These are phyloP conservation scores for Cosmorhoe ocellata DNA, from an alignment of 2,888 invertebrate species.

Conservation along the genomic window DNA sequence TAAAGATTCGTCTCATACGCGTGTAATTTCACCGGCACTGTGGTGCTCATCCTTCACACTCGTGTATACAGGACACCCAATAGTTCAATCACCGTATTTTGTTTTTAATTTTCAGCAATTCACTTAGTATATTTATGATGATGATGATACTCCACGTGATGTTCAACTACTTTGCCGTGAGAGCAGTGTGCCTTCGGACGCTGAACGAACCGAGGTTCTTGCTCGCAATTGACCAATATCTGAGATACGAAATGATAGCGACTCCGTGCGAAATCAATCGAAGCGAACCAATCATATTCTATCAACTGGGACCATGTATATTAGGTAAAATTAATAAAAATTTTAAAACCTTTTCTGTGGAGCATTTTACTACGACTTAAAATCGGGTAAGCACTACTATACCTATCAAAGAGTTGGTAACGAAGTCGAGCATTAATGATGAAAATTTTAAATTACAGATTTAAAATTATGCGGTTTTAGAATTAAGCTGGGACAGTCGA, in stretches of 20 bases:
- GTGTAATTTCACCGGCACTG: no score
- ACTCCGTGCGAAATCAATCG: slow-evolving; percentile 86
- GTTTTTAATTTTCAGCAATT: slow-evolving; percentile 81
- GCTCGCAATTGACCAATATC: slow-evolving; percentile 86
- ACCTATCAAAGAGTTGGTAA: no score
- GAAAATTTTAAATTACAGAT: slow-evolving; percentile 57
- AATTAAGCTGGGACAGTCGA: slow-evolving; percentile 83
- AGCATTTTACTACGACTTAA: no score
- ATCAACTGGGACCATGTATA: slow-evolving; percentile 49
- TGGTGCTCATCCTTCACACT: no score
- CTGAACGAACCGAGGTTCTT: slow-evolving; percentile 91
- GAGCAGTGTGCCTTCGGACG: slow-evolving; percentile 88
- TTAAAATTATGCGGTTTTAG: slow-evolving; percentile 83
- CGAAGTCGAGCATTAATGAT: no score
- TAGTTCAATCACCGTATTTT: no score
- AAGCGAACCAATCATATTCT: slow-evolving; percentile 82
- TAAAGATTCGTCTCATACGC: no score
- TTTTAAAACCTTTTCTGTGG: no score
- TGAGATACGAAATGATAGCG: slow-evolving; percentile 83
- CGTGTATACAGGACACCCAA: no score
- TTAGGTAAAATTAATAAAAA: slow-evolving; percentile 49
- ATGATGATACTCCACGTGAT: slow-evolving; percentile 91
- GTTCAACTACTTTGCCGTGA: slow-evolving; percentile 94
- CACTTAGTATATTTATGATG: slow-evolving; percentile 87
- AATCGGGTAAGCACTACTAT: no score